Evolutionary conservation across 2,888 invertebrate species (phyloP).

Genomic region (Frankliniella fusca): DNA sequence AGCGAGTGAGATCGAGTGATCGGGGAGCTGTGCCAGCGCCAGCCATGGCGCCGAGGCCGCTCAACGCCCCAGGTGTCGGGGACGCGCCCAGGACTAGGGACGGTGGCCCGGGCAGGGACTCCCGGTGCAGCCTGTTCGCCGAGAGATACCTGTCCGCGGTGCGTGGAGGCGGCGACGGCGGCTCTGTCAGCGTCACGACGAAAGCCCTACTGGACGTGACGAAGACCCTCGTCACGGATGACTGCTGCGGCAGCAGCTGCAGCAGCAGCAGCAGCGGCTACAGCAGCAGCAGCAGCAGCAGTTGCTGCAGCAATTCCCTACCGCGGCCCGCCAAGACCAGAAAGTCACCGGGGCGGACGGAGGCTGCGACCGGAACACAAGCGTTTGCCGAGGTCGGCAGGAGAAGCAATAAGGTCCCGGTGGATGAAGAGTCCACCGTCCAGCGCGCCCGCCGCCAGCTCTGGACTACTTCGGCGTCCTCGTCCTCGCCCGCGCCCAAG

Average conservation of each 20-base stretch:
- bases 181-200: neutral
- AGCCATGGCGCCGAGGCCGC: no score
- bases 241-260: neutral
- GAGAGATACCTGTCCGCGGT: slow-evolving; percentile 1
- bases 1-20: no score
- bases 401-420: neutral
- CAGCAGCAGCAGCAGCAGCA: neutral
- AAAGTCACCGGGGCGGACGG: neutral
- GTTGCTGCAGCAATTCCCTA: neutral
- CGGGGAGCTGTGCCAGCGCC: no score
- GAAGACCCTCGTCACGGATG: neutral
- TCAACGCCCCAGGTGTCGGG: neutral
- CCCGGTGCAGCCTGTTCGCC: slow-evolving; percentile 2
- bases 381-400: no score
- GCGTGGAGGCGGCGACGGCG: neutral
- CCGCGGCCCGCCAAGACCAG: neutral
- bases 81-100: neutral
- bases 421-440: neutral
- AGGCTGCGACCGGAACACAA: neutral
- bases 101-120: neutral
- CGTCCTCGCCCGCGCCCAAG: neutral
- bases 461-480: neutral
- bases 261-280: neutral
- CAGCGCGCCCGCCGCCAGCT: neutral
- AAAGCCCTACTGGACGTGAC: no score